Conservation (phyloP, 1,140 invertebrate genomes). For the Drosophila micromelanica region DNA sequence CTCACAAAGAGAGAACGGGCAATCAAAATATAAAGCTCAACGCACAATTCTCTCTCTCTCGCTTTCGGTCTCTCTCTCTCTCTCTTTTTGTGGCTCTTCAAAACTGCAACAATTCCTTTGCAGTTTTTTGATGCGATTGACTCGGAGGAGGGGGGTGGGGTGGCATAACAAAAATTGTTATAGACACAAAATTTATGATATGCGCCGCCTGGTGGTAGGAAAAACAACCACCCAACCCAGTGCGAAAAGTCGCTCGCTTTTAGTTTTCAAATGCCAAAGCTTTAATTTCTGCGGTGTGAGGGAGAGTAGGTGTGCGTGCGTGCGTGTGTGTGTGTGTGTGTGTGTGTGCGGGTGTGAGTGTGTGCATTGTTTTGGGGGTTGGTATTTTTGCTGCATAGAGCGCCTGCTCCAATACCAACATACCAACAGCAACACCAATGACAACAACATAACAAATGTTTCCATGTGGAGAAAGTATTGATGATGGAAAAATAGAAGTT, state of each 20-base stretch:
- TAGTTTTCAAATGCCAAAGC: slow-evolving; percentile 81
- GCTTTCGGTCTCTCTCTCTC: neutral
- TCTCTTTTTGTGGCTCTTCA: neutral
- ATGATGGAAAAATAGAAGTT: slow-evolving; percentile 82
- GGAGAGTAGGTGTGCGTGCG: slow-evolving; percentile 10
- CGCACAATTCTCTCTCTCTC: slow-evolving; percentile 15
- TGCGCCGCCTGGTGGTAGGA: slow-evolving; percentile 54
- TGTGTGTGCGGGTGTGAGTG: slow-evolving; percentile 43
- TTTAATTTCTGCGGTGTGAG: slow-evolving; percentile 45
- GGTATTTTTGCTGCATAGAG: slow-evolving; percentile 66
- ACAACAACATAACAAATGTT: slow-evolving; percentile 48
- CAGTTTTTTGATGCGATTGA: slow-evolving; percentile 56
- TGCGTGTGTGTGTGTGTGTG: neutral
- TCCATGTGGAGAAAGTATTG: slow-evolving; percentile 67
- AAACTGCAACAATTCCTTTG: slow-evolving; percentile 81
- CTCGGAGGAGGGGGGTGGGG: neutral
- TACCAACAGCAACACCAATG: slow-evolving; percentile 41
- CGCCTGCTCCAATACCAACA: slow-evolving; percentile 72
- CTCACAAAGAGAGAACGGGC: slow-evolving; percentile 10
- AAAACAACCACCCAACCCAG: slow-evolving; percentile 71
- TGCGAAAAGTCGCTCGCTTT: slow-evolving; percentile 39
- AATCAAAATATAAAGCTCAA: slow-evolving; percentile 20
- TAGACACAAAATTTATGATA: slow-evolving; percentile 82
- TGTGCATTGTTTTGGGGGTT: slow-evolving; percentile 61
- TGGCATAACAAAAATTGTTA: slow-evolving; percentile 74